These are phyloP conservation scores for Spodoptera picta DNA, from an alignment of 2,888 invertebrate species.

Conservation along the genomic window DNA sequence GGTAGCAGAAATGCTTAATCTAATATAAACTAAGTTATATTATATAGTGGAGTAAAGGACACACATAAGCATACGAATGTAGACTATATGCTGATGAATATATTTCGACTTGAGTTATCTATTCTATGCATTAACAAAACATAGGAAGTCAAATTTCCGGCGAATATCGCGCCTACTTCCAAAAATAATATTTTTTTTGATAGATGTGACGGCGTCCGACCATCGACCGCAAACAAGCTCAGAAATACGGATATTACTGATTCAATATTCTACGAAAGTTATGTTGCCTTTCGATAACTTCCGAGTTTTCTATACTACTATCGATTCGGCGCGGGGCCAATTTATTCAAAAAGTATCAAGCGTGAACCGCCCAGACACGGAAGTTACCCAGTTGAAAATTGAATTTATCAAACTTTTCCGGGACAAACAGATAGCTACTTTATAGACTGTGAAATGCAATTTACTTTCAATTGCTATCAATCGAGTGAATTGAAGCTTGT, in stretches of 20 bases:
- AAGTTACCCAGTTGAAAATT: constrained; percentile 84
- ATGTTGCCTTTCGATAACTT: constrained; percentile 65
- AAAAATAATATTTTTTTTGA: constrained; percentile 61
- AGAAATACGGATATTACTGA: constrained; percentile 68
- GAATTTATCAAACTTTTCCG: constrained; percentile 86
- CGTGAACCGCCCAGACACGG: constrained; percentile 81
- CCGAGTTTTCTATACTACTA: constrained; percentile 73
- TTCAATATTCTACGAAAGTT: constrained; percentile 69
- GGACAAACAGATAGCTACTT: constrained; percentile 83
- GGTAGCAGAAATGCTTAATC: too few relatives aligned
- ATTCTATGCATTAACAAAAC: constrained; percentile 39
- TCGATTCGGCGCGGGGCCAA: constrained; percentile 79
- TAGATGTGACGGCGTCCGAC: constrained; percentile 55
- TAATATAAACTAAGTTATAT: too few relatives aligned
- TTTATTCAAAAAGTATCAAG: constrained; percentile 86
- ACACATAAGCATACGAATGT: too few relatives aligned
- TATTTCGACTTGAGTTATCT: constrained; percentile 20
- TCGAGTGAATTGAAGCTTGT: constrained; percentile 70
- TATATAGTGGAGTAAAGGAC: too few relatives aligned
- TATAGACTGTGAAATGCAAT: constrained; percentile 86
- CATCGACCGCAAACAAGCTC: constrained; percentile 63
- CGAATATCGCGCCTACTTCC: constrained; percentile 51
- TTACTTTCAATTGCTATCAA: constrained; percentile 82
- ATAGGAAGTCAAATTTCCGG: constrained; percentile 63
- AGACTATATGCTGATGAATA: constrained; percentile 12